Evolutionary conservation across 2,113 vertebrate species (phyloP).

Genomic region (Camarhynchus parvulus): DNA sequence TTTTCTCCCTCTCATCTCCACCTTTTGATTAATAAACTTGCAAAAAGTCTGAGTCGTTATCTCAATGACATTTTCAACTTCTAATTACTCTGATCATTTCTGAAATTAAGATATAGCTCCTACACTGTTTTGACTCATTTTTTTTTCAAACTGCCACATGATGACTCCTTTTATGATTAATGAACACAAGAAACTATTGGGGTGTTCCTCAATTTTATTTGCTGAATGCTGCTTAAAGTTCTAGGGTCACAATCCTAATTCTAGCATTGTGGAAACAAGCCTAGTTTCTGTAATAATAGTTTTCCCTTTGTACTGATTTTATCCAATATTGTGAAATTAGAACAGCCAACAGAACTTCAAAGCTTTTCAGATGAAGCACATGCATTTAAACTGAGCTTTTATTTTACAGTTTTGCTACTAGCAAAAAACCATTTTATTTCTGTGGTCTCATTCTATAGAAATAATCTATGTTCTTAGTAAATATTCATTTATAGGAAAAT

Average conservation of each 20-base stretch:
- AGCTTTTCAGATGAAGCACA: neutral
- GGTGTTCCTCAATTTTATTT: neutral
- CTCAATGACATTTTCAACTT: neutral
- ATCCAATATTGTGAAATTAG: neutral
- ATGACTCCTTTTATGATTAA: neutral
- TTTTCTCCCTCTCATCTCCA: neutral
- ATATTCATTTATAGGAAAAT: neutral
- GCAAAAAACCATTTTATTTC: neutral
- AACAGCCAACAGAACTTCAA: neutral
- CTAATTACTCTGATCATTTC: neutral
- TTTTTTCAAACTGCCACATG: neutral
- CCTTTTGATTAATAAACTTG: neutral
- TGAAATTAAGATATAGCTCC: neutral
- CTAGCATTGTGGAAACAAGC: neutral
- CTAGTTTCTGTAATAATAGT: neutral
- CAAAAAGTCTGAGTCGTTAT: neutral
- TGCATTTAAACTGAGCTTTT: neutral
- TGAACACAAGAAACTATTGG: neutral
- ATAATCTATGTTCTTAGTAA: neutral
- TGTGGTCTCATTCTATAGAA: neutral
- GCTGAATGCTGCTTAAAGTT: neutral
- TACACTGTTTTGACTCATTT: neutral
- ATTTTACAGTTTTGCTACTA: neutral
- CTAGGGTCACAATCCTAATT: neutral
- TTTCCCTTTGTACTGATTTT: neutral